Evolutionary conservation across 64 coral and sea anemone genomes (phyloP), one percentile per base, ranked within the genome.

Genomic region (Anthopleura sola): DNA sequence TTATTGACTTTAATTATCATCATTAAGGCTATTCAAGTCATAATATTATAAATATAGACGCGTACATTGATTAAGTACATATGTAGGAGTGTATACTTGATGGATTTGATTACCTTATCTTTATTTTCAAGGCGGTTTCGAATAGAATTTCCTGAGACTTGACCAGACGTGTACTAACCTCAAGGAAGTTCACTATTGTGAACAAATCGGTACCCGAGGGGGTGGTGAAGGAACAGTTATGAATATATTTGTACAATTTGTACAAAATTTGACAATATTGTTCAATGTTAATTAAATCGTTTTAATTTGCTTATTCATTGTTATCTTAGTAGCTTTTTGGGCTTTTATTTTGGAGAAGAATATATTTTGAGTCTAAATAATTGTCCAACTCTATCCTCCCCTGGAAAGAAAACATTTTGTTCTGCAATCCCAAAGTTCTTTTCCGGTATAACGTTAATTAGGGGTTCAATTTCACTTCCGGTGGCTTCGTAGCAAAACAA

Each of bases 401-500:
- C 0, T 10, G 0, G 37, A 48, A 12, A 8, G 76, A n/a, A 44
- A n/a, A 79, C 34, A 48, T 24, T 79, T 79, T 47, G 76, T 7
- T 24, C 36, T n/a, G 37, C 76, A 44, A 79, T 79, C 76, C 76
- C 76, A 79, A 38, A 48, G 76, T 79, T 79, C 76, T 28, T 79
- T 71, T 79, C 76, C 76, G 76, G 76, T 79, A 79, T 44, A 71
- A 66, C 60, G 60, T 66, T 66, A 66, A 66, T 66, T 66, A 79
- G 76, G 75, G 31, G 34, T n/a, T 79, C 76, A 79, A 47, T 56
- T 37, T 16, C 28, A 89, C 66, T 89, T 89, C 88, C 88, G 88
- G 88, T 89, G 24, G 66, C 36, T 36, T 50, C 46, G 49, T 75
- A 84, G 66, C 49, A 89, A 89, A 89, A 68, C 81, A 84, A 68